Evolutionary conservation across 2,888 invertebrate genomes (phyloP), one percentile per base, ranked within the genome.

Genomic region (Conus canariensis): DNA sequence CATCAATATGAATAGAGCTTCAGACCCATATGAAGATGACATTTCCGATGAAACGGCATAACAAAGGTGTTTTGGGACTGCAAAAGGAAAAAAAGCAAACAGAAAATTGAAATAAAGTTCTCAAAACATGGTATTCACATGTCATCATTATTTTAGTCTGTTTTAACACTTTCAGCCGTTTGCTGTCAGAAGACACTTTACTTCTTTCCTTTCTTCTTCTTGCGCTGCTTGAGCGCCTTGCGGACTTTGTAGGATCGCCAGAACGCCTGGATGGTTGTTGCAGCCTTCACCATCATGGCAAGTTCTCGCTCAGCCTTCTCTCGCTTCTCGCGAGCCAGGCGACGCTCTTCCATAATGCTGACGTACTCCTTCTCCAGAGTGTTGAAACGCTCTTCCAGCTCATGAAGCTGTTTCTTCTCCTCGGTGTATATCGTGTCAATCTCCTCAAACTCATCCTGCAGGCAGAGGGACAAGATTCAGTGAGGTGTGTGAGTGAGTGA

Each of bases 241-340:
- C 96, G 93, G 80, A 96, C 96, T 92, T 96, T 96, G 94, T 93
- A 96, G 25, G 96, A 96, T 60, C 96, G 92, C 96, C 96, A 96
- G 95, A 96, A 96, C 10, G 96, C 95, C 92, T 96, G 96, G 88
- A 96, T 95, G 45, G 96, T 96, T 10, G 96, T 96, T 30, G 96
- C 96, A 3, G 96, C 96, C 91, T 95, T 95, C 64, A 96, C 94
- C 94, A 95, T 94, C 87, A 95, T 93, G 19, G 95, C 94, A 90
- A 96, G 93, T 86, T 96, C 96, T 7, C 96, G 93, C 90, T 96
- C 96, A 0, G 96, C 96, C 58, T 94, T 94, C 88, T 96, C 96
- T 7, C 96, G 93, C 83, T 94, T 93, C 91, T 96, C 96, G 0
- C 96, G 93, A 2, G 95, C 95, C 25, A 95, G 92, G 59, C 95